Percentiles rank a stretch among this genome's conserved stretches.
phyloP scores from a whole-genome alignment of 2,888 invertebrate genomes.

The Lumbricus terrestris region DNA sequence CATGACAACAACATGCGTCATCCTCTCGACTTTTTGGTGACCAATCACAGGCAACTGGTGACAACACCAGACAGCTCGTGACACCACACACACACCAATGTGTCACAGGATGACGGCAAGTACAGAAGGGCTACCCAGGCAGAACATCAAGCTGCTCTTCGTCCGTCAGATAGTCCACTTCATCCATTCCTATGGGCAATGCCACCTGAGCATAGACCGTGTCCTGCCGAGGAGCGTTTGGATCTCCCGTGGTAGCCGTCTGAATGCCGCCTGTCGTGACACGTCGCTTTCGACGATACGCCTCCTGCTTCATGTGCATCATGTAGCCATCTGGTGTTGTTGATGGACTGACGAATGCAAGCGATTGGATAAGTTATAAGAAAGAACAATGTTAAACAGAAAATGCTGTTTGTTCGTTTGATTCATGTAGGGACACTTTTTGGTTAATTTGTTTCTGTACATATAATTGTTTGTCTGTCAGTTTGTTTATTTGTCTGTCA shows the following conservation, averaged over 20 bases:
- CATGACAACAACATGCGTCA: background rate
- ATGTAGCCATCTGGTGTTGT: background rate
- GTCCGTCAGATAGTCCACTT: constrained; percentile 17
- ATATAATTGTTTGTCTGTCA: background rate
- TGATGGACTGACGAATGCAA: background rate
- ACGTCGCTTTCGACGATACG: background rate
- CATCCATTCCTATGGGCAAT: background rate
- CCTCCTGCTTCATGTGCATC: background rate
- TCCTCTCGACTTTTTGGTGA: background rate
- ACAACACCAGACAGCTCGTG: background rate
- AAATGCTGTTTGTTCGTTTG: background rate
- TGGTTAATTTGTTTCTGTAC: background rate
- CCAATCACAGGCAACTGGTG: background rate
- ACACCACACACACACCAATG: too few species aligned
- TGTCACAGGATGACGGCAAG: background rate
- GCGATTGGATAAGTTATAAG: background rate
- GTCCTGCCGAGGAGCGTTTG: constrained; percentile 7
- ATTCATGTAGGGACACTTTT: background rate
- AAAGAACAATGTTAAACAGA: background rate
- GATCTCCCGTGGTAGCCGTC: background rate
- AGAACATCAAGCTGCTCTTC: constrained; percentile 28
- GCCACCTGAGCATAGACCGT: background rate
- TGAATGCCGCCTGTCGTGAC: background rate
- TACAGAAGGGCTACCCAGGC: constrained; percentile 28
- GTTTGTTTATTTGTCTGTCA: background rate